Conservation (phyloP, 2,888 invertebrate genomes). For the Drosophila heteroneura region DNA sequence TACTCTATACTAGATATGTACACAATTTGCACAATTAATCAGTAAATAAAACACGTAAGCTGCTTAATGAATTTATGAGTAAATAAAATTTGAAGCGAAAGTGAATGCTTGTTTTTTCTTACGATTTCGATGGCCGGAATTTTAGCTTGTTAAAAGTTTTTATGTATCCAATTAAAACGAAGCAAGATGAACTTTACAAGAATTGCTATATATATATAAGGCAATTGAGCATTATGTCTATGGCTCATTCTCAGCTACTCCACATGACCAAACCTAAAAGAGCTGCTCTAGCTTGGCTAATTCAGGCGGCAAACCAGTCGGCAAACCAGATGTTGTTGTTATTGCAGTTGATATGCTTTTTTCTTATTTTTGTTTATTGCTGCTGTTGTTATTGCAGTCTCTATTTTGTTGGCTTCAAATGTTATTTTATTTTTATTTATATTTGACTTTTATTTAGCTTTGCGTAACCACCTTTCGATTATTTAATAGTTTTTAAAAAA, state of each 20-base stretch:
- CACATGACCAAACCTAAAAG: slow-evolving; percentile 32
- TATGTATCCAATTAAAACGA: slow-evolving; percentile 33
- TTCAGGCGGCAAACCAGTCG: slow-evolving; percentile 75
- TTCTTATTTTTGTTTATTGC: not conserved
- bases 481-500: not conserved
- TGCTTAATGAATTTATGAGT: not conserved
- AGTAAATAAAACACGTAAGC: slow-evolving; percentile 2
- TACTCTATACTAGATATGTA: not conserved
- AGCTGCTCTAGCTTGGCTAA: slow-evolving; percentile 64
- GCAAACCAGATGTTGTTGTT: slow-evolving; percentile 43
- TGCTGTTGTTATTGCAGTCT: slow-evolving; percentile 14
- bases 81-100: slow-evolving; percentile 1
- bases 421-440: slow-evolving; percentile 24
- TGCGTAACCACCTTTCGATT: slow-evolving; percentile 59
- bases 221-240: not conserved
- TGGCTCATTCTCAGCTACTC: slow-evolving; percentile 32
- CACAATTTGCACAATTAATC: slow-evolving; percentile 10
- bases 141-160: not conserved
- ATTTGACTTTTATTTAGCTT: slow-evolving; percentile 31
- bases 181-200: slow-evolving; percentile 48
- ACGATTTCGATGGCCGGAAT: slow-evolving; percentile 10
- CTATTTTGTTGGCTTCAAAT: slow-evolving; percentile 39
- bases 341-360: slow-evolving; percentile 2
- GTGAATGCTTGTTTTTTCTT: slow-evolving; percentile 32
- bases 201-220: slow-evolving; percentile 18